Conservation (phyloP, 2,113 vertebrate genomes). For the Cinclus mexicanus region DNA sequence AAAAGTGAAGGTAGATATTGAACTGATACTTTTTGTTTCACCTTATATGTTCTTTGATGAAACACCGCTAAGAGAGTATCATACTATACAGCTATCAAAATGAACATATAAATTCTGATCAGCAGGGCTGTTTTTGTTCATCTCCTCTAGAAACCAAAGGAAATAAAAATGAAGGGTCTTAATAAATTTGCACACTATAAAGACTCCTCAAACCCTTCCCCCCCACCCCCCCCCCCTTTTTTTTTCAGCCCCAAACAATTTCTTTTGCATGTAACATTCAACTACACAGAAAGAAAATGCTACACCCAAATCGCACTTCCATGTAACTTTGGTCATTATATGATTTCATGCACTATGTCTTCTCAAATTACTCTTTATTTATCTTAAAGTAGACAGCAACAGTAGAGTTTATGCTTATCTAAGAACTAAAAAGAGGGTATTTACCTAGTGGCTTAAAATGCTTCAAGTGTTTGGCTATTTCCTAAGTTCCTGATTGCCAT, state of each 20-base stretch:
- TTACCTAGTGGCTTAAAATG: background rate
- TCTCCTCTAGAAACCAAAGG: background rate
- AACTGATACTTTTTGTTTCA: background rate
- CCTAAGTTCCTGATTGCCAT: background rate
- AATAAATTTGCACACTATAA: background rate
- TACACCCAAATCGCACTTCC: background rate
- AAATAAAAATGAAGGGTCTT: background rate
- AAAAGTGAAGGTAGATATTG: background rate
- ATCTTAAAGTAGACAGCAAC: background rate
- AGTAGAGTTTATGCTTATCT: background rate
- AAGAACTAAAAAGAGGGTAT: background rate
- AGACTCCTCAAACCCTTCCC: background rate
- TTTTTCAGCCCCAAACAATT: background rate
- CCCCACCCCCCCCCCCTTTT: rapidly evolving
- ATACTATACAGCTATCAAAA: background rate
- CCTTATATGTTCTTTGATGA: background rate
- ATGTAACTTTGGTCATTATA: background rate
- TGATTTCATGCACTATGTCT: background rate
- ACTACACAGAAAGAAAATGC: background rate
- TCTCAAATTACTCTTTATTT: background rate
- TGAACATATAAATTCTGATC: background rate
- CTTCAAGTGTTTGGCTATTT: background rate
- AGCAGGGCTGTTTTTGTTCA: background rate
- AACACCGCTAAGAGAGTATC: background rate
- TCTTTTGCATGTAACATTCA: background rate